Percentiles rank a stretch among this genome's conserved stretches.
Evolutionary conservation across 2,888 invertebrate species (phyloP).

Genomic region (Sipha maydis): DNA sequence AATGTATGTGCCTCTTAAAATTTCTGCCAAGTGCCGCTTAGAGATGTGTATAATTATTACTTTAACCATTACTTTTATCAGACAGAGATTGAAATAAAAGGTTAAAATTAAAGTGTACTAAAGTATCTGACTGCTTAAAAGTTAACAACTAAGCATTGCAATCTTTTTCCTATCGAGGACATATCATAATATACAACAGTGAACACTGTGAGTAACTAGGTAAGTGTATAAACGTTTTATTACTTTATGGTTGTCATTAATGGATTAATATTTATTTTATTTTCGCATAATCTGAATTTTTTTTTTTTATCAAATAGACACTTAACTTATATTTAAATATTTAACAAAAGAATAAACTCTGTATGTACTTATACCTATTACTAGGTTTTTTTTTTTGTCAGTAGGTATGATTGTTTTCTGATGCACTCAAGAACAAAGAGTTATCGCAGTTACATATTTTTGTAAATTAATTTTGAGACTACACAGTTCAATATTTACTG

Average conservation of each 20-base stretch:
- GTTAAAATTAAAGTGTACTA: too few relatives aligned
- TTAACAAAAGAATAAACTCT: not conserved
- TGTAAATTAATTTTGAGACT: not conserved
- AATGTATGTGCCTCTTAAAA: too few relatives aligned
- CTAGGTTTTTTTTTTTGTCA: not conserved
- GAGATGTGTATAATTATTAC: too few relatives aligned
- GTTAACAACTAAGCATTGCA: too few relatives aligned
- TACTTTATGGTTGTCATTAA: constrained; percentile 1
- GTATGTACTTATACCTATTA: not conserved
- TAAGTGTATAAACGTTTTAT: not conserved
- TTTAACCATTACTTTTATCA: too few relatives aligned
- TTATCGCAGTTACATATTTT: not conserved
- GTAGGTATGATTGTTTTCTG: not conserved
- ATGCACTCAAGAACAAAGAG: not conserved
- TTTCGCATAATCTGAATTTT: not conserved
- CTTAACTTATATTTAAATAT: not conserved
- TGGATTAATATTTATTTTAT: not conserved
- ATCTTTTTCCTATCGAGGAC: not conserved
- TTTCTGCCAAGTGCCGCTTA: too few relatives aligned
- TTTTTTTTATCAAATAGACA: not conserved
- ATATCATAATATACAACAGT: not conserved
- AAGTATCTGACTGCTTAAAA: too few relatives aligned
- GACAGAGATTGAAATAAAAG: too few relatives aligned
- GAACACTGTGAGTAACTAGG: not conserved
- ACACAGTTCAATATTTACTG: not conserved